Evolutionary conservation across 2,888 invertebrate species (phyloP), one percentile per base, ranked within the genome.

Genomic region (Xanthia togata): DNA sequence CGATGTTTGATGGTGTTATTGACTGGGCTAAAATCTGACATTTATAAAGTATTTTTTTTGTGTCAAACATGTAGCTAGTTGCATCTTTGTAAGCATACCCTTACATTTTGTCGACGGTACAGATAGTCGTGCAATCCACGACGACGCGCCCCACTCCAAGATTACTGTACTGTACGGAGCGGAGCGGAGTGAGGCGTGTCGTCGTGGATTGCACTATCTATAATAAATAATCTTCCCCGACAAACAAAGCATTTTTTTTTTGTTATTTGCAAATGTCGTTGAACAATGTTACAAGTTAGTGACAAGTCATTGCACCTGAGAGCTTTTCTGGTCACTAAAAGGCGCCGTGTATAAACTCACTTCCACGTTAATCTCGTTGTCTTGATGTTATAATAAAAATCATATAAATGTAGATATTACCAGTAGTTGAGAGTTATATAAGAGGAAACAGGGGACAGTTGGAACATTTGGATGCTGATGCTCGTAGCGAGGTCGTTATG

Each of bases 361-460:
- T 76, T 55, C 55, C 47, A 68, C 26, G 4, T 69, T 70, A 47
- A 73, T 82, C 70, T 82, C 60, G 60, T 82, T 71, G 53, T 86
- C 69, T 71, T 71, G 31, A 68, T 79, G 35, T 76, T 31, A 55
- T 73, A 35, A 70, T 82, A 71, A 76, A 59, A 44, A 69, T 70
- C 6, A 53, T 50, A 44, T 76, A 76, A 72, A 79, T 64, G 71
- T 73, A 69, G 14, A 31, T 83, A 76, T 62, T 71, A 59, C 35
- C 38, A 78, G 41, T 57, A 65, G 26, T 71, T 53, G 6, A 63
- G 55, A 67, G 23, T 57, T 41, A 60, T 17, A 69, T 41, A 70
- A 38, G 38, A 72, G 65, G 53, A 73, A 69, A 68, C 41, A 14
- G 53, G 70, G 78, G 17, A 44, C 53, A 67, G 26, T 77, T 65